Evolutionary conservation across 2,888 invertebrate genomes (phyloP).

Genomic region (Lycophotia porphyrea): DNA sequence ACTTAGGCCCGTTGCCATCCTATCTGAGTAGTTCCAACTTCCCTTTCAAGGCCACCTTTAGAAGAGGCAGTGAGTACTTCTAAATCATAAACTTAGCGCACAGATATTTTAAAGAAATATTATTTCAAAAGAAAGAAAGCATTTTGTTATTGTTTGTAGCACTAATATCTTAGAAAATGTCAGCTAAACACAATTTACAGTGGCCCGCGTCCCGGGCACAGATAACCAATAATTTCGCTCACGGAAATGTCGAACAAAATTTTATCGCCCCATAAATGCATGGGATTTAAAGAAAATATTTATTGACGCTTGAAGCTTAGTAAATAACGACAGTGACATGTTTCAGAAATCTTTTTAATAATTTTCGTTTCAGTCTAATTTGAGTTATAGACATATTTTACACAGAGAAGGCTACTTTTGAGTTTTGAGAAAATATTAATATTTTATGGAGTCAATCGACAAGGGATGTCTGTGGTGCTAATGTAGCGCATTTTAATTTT

Average conservation of each 20-base stretch:
- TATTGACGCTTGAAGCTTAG: constrained; percentile 42
- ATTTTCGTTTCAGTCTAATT: constrained; percentile 38
- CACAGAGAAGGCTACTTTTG: constrained; percentile 11
- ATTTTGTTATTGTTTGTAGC: constrained; percentile 52
- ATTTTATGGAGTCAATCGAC: constrained; percentile 33
- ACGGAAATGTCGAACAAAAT: constrained; percentile 62
- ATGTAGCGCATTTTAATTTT: neutral
- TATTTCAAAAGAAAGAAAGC: constrained; percentile 33
- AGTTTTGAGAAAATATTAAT: constrained; percentile 7
- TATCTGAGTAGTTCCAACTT: neutral
- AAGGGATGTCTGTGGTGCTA: neutral
- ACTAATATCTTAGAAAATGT: constrained; percentile 56
- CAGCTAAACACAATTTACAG: constrained; percentile 58
- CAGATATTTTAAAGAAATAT: constrained; percentile 26
- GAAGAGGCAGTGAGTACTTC: neutral
- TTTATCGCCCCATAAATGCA: constrained; percentile 62
- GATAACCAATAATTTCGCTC: constrained; percentile 57
- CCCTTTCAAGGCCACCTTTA: neutral
- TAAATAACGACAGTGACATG: constrained; percentile 51
- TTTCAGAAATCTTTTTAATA: constrained; percentile 26
- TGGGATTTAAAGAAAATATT: constrained; percentile 62
- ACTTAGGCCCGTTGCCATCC: neutral
- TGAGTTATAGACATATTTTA: constrained; percentile 26
- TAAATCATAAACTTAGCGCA: neutral
- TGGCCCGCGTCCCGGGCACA: constrained; percentile 38